Conservation (phyloP, 2,888 invertebrate genomes). For the Drosophila mimetica region DNA sequence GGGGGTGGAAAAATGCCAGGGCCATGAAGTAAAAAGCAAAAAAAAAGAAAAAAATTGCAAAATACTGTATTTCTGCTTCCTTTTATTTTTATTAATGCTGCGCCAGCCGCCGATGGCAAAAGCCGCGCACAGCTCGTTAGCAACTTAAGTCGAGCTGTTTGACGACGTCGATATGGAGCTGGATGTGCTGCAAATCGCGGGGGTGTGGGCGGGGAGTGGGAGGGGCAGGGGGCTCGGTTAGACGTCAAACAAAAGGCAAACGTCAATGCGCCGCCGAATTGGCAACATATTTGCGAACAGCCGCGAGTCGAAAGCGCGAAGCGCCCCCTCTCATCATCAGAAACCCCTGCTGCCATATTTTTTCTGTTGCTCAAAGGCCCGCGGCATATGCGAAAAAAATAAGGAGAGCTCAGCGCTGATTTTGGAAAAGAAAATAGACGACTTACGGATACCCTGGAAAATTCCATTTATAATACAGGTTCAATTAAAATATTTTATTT, state of each 20-base stretch:
- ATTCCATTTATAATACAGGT: too few species aligned
- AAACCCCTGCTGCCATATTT: not conserved
- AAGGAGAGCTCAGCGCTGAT: constrained; percentile 6
- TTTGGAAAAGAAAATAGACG: not conserved
- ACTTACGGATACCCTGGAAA: not conserved
- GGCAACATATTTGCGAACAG: constrained; percentile 83
- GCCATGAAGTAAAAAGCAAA: constrained; percentile 28
- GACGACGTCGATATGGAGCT: constrained; percentile 49
- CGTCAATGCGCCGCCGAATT: constrained; percentile 77
- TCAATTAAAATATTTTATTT: too few species aligned
- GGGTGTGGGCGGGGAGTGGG: too few species aligned
- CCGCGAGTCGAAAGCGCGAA: constrained; percentile 18
- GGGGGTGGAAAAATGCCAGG: constrained; percentile 37
- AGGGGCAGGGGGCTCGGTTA: constrained; percentile 11
- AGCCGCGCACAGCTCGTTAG: constrained; percentile 78
- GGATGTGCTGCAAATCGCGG: too few species aligned
- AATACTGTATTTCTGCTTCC: constrained; percentile 35
- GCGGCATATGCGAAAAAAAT: constrained; percentile 54
- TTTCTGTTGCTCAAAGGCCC: constrained; percentile 34
- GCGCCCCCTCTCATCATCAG: constrained; percentile 4
- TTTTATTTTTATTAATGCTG: constrained; percentile 69
- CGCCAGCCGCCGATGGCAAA: constrained; percentile 67
- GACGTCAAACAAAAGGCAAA: constrained; percentile 71
- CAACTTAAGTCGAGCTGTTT: constrained; percentile 79
- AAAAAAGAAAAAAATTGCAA: constrained; percentile 41